A percentile compares a stretch with the other conserved stretches of the same genome.
Conservation (phyloP, 2,113 vertebrate genomes). For the Nicator chloris region DNA sequence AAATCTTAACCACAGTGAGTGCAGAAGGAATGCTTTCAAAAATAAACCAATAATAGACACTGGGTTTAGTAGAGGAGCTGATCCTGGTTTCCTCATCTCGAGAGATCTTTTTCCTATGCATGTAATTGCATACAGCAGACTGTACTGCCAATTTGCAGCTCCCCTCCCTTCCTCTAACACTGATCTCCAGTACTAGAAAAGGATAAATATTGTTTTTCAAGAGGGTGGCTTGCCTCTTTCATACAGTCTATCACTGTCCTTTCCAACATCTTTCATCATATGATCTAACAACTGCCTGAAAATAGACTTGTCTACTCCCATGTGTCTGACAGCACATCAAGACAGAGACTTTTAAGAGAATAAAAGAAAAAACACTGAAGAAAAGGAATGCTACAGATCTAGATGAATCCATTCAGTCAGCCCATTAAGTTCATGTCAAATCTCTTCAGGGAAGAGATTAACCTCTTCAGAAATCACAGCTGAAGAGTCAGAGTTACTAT, state of each 20-base stretch:
- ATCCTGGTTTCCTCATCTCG: not conserved
- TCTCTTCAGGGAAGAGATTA: not conserved
- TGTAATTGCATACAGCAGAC: not conserved
- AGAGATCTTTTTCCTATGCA: not conserved
- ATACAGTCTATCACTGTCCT: not conserved
- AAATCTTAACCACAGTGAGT: constrained; percentile 19
- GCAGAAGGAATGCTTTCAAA: not conserved
- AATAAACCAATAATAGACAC: not conserved
- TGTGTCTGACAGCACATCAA: not conserved
- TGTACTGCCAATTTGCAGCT: not conserved
- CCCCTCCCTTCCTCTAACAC: not conserved
- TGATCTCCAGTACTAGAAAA: not conserved
- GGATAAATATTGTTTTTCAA: not conserved
- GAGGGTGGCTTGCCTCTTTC: not conserved
- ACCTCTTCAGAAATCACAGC: not conserved
- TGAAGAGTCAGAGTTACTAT: not conserved
- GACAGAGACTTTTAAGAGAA: not conserved
- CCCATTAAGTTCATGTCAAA: not conserved
- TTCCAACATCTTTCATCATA: not conserved
- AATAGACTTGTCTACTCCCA: not conserved
- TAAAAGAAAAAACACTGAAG: not conserved
- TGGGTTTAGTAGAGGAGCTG: not conserved
- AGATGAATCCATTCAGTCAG: not conserved
- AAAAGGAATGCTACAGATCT: not conserved
- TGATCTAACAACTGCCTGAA: not conserved